These are phyloP conservation scores for Menidia menidia DNA, from an alignment of 2,797 vertebrate species.

Conservation along the genomic window DNA sequence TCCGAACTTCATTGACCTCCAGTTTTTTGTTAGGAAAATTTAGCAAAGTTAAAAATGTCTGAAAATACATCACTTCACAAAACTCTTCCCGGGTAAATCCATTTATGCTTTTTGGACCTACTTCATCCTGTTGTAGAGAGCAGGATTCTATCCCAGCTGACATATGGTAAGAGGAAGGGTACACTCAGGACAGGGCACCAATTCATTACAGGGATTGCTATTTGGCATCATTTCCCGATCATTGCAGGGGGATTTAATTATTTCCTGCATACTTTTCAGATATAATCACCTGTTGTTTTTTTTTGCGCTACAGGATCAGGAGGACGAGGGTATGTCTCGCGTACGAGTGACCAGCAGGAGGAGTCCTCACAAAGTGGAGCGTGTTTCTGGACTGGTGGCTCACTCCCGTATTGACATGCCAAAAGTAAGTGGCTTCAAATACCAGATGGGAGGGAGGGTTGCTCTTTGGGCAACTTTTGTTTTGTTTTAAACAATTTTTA, in stretches of 20 bases:
- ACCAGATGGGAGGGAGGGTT: too few relatives aligned
- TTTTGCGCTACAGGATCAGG: constrained; percentile 50
- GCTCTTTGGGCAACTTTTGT: too few relatives aligned
- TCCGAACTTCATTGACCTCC: not conserved
- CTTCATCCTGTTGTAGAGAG: not conserved
- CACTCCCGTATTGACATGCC: constrained; percentile 79
- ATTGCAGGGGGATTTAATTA: not conserved
- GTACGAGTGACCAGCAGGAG: constrained; percentile 87
- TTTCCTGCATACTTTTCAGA: not conserved
- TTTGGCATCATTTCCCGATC: not conserved
- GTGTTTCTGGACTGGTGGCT: constrained; percentile 83
- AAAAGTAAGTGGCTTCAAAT: constrained; percentile 74
- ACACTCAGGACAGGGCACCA: not conserved
- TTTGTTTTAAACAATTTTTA: too few relatives aligned
- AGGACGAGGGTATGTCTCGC: constrained; percentile 76
- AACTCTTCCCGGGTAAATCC: too few relatives aligned
- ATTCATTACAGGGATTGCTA: not conserved
- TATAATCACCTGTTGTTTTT: not conserved
- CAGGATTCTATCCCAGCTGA: not conserved
- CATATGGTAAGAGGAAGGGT: not conserved
- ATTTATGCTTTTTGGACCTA: not conserved
- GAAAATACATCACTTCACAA: not conserved
- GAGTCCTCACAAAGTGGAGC: constrained; percentile 84
- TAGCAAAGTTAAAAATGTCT: not conserved
- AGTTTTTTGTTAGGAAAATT: not conserved